These are phyloP conservation scores for Lethenteron reissneri DNA, from an alignment of 2,113 vertebrate species.

Conservation along the genomic window DNA sequence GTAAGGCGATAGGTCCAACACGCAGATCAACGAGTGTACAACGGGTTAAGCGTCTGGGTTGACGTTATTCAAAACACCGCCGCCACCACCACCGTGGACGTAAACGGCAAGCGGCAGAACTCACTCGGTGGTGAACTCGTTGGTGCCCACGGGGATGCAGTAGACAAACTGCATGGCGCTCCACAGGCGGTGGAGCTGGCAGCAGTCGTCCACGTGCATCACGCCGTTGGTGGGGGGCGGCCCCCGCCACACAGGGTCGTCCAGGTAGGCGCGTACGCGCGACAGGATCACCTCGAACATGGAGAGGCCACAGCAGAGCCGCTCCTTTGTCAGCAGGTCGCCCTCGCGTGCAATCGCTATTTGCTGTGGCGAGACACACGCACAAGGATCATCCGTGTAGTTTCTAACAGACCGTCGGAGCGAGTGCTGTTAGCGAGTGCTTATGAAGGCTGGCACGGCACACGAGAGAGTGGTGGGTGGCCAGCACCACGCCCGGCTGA, in stretches of 20 bases:
- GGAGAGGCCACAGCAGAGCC: conserved; percentile 56
- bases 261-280: conserved; percentile 41
- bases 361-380: conserved; percentile 25
- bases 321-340: conserved; percentile 54
- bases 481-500: too few relatives aligned
- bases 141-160: conserved; percentile 55
- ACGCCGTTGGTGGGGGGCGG: conserved; percentile 58
- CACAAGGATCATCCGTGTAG: too few relatives aligned
- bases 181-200: conserved; percentile 59
- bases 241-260: conserved; percentile 51
- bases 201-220: conserved; percentile 63
- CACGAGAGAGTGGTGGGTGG: too few relatives aligned
- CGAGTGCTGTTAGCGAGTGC: too few relatives aligned
- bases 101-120: conserved; percentile 12
- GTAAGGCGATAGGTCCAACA: neutral
- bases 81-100: neutral
- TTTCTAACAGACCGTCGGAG: too few relatives aligned
- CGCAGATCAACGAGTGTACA: too few relatives aligned
- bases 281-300: conserved; percentile 65
- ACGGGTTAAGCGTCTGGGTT: too few relatives aligned
- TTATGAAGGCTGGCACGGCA: too few relatives aligned
- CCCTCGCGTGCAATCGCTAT: conserved; percentile 55
- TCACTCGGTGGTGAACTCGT: conserved; percentile 63
- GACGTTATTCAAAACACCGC: neutral
- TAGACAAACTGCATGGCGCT: conserved; percentile 73